Percentiles rank a stretch among this genome's conserved stretches.
These are phyloP conservation scores for Cyclopterus lumpus DNA, from an alignment of 2,797 vertebrate genomes.

Conservation along the genomic window DNA sequence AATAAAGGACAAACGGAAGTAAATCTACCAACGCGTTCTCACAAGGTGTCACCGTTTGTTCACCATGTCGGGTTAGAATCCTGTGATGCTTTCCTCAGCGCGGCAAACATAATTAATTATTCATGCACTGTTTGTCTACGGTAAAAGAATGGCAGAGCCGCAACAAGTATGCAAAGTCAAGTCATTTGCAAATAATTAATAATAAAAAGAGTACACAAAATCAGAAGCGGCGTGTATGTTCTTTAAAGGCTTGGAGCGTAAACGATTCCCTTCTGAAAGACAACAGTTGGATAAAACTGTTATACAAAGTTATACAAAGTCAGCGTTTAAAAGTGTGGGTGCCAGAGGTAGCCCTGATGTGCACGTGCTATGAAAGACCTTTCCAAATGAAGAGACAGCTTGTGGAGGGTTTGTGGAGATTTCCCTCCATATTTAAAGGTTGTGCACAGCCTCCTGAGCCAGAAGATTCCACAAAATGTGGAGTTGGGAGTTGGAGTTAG, in stretches of 20 bases:
- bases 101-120: slow-evolving; percentile 56
- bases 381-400: neutral
- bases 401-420: neutral
- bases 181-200: slow-evolving; percentile 31
- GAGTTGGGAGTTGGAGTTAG: neutral
- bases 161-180: slow-evolving; percentile 22
- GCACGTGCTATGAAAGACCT: neutral
- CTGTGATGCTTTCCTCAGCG: slow-evolving; percentile 28
- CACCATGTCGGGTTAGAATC: slow-evolving; percentile 41
- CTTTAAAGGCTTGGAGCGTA: neutral
- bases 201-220: neutral
- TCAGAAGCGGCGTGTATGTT: neutral
- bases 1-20: slow-evolving; percentile 27
- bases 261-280: neutral
- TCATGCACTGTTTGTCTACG: slow-evolving; percentile 45
- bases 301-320: neutral
- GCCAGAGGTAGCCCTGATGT: neutral
- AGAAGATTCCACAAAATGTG: neutral
- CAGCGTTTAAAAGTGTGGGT: neutral
- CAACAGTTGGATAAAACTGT: neutral
- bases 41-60: slow-evolving; percentile 32
- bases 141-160: slow-evolving; percentile 35
- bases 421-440: neutral
- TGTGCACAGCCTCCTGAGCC: neutral
- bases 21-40: slow-evolving; percentile 15